Evolutionary conservation across 1,140 invertebrate genomes (phyloP), one percentile per base, ranked within the genome.

Genomic region (Drosophila murphyi): DNA sequence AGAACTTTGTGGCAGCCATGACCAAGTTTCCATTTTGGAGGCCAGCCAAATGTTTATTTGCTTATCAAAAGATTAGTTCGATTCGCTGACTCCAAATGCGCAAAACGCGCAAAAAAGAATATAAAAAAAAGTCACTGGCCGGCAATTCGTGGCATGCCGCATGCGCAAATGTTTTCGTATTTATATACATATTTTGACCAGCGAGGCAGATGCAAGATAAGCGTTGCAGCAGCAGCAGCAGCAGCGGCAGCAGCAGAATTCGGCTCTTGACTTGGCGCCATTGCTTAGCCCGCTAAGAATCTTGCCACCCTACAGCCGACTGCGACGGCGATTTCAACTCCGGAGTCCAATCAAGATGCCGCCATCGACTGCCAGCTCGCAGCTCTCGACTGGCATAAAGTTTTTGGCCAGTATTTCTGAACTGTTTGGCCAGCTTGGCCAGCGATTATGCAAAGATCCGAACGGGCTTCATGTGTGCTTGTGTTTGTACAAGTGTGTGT

Each of bases 281-380:
- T n/a, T 43, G 57, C 71, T 50, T 28, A 63, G 47, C 54, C 63
- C 39, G 62, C 63, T 62, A 78, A 87, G 83, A 86, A 88, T 79
- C 79, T 86, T 82, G 82, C 82, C 82, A 87, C 82, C 82, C 82
- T 83, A 81, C 67, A 73, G 82, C 75, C 70, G 62, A 68, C 69
- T 72, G 64, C 63, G 51, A 63, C 77, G 74, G 43, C 75, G 20
- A 20, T 2, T 20, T 20, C 20, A 20, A 20, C 20, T 20, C 52
- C 41, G 10, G 70, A 74, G 69, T 81, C 82, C 85, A 86, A 86
- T 86, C 82, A 86, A 86, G 82, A 86, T 86, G 82, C 82, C 82
- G 75, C 76, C 76, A 62, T 72, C 71, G 80, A 43, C 79, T 63
- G 74, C 28, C 73, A 59, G 31, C 29, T 48, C n/a, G 32, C 56